These are phyloP conservation scores for Pollenia amentaria DNA, from an alignment of 2,888 invertebrate species.

Conservation along the genomic window DNA sequence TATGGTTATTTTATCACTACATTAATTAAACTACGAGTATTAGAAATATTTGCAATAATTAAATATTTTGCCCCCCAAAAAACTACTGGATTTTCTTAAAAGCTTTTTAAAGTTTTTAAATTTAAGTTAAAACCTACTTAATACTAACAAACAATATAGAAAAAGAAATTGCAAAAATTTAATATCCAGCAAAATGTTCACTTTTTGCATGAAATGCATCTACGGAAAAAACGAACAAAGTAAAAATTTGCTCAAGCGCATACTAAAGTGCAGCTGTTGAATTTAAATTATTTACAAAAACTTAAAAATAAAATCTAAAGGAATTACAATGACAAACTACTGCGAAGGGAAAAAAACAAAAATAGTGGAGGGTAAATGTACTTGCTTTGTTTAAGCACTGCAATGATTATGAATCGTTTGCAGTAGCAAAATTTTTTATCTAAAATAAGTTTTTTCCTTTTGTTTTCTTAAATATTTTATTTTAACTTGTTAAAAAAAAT, in stretches of 20 bases:
- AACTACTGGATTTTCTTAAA: too few relatives aligned
- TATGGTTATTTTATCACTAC: too few relatives aligned
- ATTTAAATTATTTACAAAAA: background rate
- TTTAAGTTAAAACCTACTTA: background rate
- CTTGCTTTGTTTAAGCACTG: background rate
- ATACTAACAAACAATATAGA: background rate
- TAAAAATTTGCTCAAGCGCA: conserved; percentile 11
- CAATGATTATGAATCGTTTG: too few relatives aligned
- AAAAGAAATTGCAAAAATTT: conserved; percentile 4
- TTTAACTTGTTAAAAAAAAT: too few relatives aligned
- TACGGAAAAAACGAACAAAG: background rate
- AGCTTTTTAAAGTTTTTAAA: too few relatives aligned
- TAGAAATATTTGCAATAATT: too few relatives aligned
- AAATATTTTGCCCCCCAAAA: too few relatives aligned
- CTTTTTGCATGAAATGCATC: background rate
- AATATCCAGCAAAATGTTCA: conserved; percentile 9
- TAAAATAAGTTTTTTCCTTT: background rate
- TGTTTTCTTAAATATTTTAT: too few relatives aligned
- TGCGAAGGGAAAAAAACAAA: background rate
- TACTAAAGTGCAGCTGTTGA: conserved; percentile 34
- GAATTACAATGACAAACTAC: conserved; percentile 20
- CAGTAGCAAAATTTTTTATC: too few relatives aligned
- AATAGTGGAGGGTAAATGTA: background rate
- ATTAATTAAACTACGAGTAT: too few relatives aligned
- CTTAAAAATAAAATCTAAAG: background rate